Evolutionary conservation across 2,888 invertebrate species (phyloP).

Genomic region (Pyrrhia umbra): DNA sequence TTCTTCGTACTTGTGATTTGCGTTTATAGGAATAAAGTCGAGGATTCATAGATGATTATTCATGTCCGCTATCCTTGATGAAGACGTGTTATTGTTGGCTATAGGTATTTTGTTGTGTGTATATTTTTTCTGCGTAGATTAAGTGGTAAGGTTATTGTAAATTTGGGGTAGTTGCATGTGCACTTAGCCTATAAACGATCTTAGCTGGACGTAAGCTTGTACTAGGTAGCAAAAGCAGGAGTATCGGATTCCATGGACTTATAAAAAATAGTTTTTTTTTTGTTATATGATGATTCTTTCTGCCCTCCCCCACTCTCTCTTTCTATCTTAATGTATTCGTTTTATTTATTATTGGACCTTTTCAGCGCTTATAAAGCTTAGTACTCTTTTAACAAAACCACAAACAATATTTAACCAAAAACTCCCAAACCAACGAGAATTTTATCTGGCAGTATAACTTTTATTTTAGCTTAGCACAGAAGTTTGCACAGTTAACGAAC

Average conservation of each 20-base stretch:
- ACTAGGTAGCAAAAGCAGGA: background rate
- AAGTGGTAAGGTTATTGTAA: constrained; percentile 31
- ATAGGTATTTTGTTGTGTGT: constrained; percentile 46
- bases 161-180: background rate
- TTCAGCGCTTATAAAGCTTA: too few relatives aligned
- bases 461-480: constrained; percentile 3
- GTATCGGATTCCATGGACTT: too few relatives aligned
- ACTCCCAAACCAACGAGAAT: background rate
- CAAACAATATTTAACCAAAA: background rate
- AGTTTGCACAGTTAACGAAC: constrained; percentile 29
- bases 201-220: background rate
- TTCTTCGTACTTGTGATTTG: constrained; percentile 25
- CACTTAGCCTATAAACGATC: background rate
- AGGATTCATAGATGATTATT: constrained; percentile 35
- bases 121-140: constrained; percentile 31
- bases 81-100: constrained; percentile 4
- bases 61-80: constrained; percentile 30
- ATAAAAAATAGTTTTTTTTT: too few relatives aligned
- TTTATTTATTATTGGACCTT: too few relatives aligned
- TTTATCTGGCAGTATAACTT: background rate
- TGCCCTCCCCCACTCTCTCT: too few relatives aligned
- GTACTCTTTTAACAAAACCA: too few relatives aligned
- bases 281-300: too few relatives aligned
- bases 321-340: too few relatives aligned
- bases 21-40: constrained; percentile 37